Percentiles rank a stretch among this genome's conserved stretches.
phyloP scores from a whole-genome alignment of 2,888 invertebrate genomes.

The Acanthacorydalis orientalis region DNA sequence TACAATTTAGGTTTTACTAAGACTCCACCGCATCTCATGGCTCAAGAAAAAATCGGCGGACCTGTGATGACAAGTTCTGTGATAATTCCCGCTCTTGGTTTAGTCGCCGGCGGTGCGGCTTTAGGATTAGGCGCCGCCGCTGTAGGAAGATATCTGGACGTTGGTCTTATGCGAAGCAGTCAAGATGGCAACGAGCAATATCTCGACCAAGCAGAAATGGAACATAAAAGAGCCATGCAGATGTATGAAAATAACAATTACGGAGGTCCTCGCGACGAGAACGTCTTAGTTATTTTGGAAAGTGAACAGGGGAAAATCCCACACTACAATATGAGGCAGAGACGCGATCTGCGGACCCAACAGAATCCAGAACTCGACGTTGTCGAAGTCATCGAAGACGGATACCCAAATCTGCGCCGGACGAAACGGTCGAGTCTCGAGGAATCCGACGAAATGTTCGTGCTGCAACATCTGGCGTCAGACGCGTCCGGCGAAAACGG shows the following conservation, averaged over 20 bases:
- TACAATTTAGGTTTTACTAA: slow-evolving; percentile 52
- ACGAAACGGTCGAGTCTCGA: slow-evolving; percentile 15
- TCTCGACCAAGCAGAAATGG: slow-evolving; percentile 29
- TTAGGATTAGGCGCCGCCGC: slow-evolving; percentile 67
- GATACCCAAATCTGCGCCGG: slow-evolving; percentile 6
- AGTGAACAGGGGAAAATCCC: background rate
- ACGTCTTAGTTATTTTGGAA: background rate
- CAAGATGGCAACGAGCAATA: slow-evolving; percentile 8
- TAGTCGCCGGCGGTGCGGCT: slow-evolving; percentile 71
- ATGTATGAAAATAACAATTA: slow-evolving; percentile 1
- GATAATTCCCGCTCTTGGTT: slow-evolving; percentile 55
- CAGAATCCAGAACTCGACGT: slow-evolving; percentile 11
- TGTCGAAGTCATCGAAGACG: slow-evolving; percentile 18
- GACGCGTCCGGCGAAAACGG: slow-evolving; percentile 20
- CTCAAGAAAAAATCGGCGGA: slow-evolving; percentile 47
- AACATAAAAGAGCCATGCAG: slow-evolving; percentile 38
- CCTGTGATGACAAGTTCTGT: slow-evolving; percentile 39
- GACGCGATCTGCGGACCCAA: background rate
- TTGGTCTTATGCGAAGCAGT: slow-evolving; percentile 37
- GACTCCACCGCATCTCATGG: slow-evolving; percentile 22
- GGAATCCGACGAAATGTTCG: slow-evolving; percentile 25
- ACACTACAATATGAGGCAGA: background rate
- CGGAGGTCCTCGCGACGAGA: background rate
- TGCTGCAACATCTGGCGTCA: slow-evolving; percentile 19
- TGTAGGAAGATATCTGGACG: slow-evolving; percentile 52